Evolutionary conservation across 2,888 invertebrate genomes (phyloP).

Genomic region (Campopleginae sp.): DNA sequence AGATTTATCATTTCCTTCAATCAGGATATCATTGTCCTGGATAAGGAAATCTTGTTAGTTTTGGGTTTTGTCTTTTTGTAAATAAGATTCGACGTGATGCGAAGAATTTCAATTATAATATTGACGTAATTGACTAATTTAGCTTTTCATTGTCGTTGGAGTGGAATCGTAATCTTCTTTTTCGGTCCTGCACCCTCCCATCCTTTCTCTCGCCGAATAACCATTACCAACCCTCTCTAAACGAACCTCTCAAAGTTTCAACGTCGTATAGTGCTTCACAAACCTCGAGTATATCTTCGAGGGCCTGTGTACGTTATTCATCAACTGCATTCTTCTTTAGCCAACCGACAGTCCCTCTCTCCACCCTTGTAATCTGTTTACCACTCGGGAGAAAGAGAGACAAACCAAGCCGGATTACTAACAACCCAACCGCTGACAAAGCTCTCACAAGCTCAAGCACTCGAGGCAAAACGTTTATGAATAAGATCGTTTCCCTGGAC

Average conservation of each 20-base stretch:
- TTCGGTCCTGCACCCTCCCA: slow-evolving; percentile 64
- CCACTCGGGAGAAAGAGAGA: slow-evolving; percentile 68
- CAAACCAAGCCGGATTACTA: slow-evolving; percentile 45
- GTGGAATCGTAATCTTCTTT: slow-evolving; percentile 46
- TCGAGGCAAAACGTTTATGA: slow-evolving; percentile 75
- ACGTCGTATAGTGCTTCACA: slow-evolving; percentile 55
- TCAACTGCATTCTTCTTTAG: slow-evolving; percentile 48
- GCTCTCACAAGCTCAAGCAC: slow-evolving; percentile 51
- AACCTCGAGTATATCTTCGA: slow-evolving; percentile 54
- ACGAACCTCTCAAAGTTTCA: slow-evolving; percentile 52
- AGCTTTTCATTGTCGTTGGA: neutral
- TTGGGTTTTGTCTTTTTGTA: neutral
- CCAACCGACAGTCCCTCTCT: slow-evolving; percentile 57
- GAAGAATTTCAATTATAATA: neutral
- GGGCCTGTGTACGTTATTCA: slow-evolving; percentile 25
- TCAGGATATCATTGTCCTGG: neutral
- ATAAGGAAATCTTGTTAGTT: neutral
- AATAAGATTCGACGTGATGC: neutral
- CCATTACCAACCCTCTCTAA: neutral
- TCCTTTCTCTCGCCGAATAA: neutral
- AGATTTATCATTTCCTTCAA: neutral
- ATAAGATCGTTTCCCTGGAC: slow-evolving; percentile 50
- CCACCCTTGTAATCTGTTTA: slow-evolving; percentile 76
- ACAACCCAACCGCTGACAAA: slow-evolving; percentile 70
- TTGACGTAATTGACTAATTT: neutral